phyloP scores from a whole-genome alignment of 2,888 invertebrate genomes.

The Tholera decimalis region DNA sequence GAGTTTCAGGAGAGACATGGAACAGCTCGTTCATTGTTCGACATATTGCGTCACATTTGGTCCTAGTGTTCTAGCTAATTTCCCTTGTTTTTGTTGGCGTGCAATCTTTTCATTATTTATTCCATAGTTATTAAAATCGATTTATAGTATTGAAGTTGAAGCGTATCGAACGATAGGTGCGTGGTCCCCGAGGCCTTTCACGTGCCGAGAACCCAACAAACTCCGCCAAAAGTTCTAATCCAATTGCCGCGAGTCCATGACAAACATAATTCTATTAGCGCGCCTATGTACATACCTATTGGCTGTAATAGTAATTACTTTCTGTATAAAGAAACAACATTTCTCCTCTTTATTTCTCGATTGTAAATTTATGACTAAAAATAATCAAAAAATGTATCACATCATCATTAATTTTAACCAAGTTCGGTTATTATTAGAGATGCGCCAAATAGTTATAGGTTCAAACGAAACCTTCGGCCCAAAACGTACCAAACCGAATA shows the following conservation, averaged over 20 bases:
- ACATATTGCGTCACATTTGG: not conserved
- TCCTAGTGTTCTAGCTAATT: not conserved
- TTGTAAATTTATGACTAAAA: not conserved
- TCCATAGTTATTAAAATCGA: not conserved
- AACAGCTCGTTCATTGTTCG: not conserved
- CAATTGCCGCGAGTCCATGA: slow-evolving; percentile 79
- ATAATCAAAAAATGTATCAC: no score
- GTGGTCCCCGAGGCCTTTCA: slow-evolving; percentile 68
- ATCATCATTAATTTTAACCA: not conserved
- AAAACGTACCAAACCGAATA: no score
- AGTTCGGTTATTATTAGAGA: not conserved
- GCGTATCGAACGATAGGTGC: slow-evolving; percentile 72
- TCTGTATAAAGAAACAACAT: slow-evolving; percentile 33
- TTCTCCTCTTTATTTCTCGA: not conserved
- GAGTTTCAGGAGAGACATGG: not conserved
- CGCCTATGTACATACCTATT: slow-evolving; percentile 53
- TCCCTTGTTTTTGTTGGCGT: not conserved
- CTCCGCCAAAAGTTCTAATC: slow-evolving; percentile 83
- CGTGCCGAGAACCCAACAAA: slow-evolving; percentile 81
- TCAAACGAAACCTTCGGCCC: no score
- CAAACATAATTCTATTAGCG: slow-evolving; percentile 76
- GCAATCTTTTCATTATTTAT: not conserved
- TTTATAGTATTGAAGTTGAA: slow-evolving; percentile 66
- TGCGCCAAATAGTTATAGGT: no score
- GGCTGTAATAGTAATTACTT: slow-evolving; percentile 60